phyloP scores from a whole-genome alignment of 2,797 vertebrate genomes.

The Prionace glauca region DNA sequence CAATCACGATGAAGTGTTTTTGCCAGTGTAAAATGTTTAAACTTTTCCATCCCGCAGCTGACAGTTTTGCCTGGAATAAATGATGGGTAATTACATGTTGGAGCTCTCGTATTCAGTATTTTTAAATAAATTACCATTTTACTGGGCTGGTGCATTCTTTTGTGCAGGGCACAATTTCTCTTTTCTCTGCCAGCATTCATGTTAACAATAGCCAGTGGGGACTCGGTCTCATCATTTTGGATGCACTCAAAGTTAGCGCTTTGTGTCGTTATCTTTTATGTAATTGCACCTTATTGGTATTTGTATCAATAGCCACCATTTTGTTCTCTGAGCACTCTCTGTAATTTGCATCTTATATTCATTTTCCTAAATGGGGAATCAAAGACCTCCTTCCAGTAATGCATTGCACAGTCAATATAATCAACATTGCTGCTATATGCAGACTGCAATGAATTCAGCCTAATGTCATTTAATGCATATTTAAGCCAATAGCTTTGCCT shows the following conservation, averaged over 20 bases:
- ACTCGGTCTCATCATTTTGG: not conserved
- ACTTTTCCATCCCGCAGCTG: not conserved
- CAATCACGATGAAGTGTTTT: not conserved
- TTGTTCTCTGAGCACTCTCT: not conserved
- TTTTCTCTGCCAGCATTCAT: not conserved
- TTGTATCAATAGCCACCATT: not conserved
- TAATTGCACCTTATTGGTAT: not conserved
- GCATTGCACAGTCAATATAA: not conserved
- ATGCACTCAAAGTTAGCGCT: not conserved
- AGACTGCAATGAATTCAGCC: not conserved
- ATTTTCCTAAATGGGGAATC: not conserved
- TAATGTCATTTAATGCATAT: not conserved
- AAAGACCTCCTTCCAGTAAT: not conserved
- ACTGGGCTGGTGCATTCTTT: not conserved
- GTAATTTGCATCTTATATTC: not conserved
- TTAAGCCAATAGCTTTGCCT: not conserved
- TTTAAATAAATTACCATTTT: constrained; percentile 20
- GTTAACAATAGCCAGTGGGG: not conserved
- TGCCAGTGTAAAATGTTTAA: not conserved
- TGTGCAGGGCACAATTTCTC: not conserved
- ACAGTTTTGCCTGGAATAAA: not conserved
- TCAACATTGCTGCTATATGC: not conserved
- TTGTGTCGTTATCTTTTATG: not conserved
- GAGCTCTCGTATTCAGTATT: not conserved
- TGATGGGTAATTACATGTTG: not conserved